Evolutionary conservation across 2,113 vertebrate species (phyloP).

Genomic region (Paracanthobrama guichenoti): DNA sequence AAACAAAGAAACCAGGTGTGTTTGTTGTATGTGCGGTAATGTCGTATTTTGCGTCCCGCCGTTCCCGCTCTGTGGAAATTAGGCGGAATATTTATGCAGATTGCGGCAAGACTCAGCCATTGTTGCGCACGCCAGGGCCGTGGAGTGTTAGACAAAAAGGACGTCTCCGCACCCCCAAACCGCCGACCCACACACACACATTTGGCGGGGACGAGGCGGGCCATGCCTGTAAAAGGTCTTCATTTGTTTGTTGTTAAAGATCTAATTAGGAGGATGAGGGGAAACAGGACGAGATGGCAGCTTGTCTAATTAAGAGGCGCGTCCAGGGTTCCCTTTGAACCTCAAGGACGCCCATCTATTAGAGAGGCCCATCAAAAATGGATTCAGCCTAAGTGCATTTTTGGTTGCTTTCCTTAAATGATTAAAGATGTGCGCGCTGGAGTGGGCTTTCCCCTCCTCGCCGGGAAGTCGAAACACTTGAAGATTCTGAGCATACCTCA

Average conservation of each 20-base stretch:
- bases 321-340: slow-evolving; percentile 85
- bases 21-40: slow-evolving; percentile 56
- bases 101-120: slow-evolving; percentile 37
- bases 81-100: slow-evolving; percentile 45
- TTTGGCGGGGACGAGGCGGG: slow-evolving; percentile 68
- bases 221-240: slow-evolving; percentile 70
- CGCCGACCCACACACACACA: slow-evolving; percentile 43
- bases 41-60: slow-evolving; percentile 48
- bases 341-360: slow-evolving; percentile 91
- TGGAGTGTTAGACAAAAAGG: slow-evolving; percentile 40
- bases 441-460: slow-evolving; percentile 75
- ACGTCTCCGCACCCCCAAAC: background rate
- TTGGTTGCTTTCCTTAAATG: slow-evolving; percentile 73
- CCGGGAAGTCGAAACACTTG: slow-evolving; percentile 13
- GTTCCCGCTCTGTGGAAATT: slow-evolving; percentile 43
- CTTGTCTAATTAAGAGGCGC: slow-evolving; percentile 87
- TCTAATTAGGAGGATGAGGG: slow-evolving; percentile 90
- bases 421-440: slow-evolving; percentile 79
- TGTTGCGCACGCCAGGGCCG: slow-evolving; percentile 28
- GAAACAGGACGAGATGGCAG: slow-evolving; percentile 79
- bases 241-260: slow-evolving; percentile 92
- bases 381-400: slow-evolving; percentile 84
- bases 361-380: slow-evolving; percentile 84
- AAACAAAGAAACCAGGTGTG: slow-evolving; percentile 63
- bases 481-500: slow-evolving; percentile 29